Percentiles rank a stretch among this genome's conserved stretches.
Evolutionary conservation across 2,113 vertebrate genomes (phyloP).

Genomic region (Phaethornis superciliosus): DNA sequence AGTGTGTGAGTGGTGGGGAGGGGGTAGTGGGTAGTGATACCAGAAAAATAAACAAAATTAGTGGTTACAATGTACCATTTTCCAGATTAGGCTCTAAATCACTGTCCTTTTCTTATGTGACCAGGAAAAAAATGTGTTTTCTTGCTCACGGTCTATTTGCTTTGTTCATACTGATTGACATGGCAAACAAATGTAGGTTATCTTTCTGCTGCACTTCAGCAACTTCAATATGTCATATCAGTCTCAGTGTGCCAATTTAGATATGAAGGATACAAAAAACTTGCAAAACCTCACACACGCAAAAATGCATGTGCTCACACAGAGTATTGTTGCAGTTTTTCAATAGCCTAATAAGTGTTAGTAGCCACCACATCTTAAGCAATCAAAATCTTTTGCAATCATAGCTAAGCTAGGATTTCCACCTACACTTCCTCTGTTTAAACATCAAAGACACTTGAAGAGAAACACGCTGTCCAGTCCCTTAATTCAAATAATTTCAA

Average conservation of each 20-base stretch:
- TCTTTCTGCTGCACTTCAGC: slow-evolving; percentile 59
- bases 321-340: not conserved
- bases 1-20: accelerated
- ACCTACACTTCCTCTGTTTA: not conserved
- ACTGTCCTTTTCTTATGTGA: not conserved
- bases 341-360: not conserved
- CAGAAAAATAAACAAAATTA: not conserved
- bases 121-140: not conserved
- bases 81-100: not conserved
- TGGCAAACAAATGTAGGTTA: slow-evolving; percentile 54
- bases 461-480: not conserved
- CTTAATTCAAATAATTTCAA: not conserved
- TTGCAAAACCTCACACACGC: not conserved
- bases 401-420: not conserved
- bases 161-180: slow-evolving; percentile 49
- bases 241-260: slow-evolving; percentile 52
- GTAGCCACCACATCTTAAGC: not conserved
- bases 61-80: not conserved
- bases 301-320: not conserved
- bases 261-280: slow-evolving; percentile 39
- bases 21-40: not conserved
- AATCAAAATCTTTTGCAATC: not conserved
- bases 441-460: not conserved
- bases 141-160: not conserved
- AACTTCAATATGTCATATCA: slow-evolving; percentile 56